A percentile compares a stretch with the other conserved stretches of the same genome.
Evolutionary conservation across 2,797 vertebrate species (phyloP).

Genomic region (Diplodus sargus): DNA sequence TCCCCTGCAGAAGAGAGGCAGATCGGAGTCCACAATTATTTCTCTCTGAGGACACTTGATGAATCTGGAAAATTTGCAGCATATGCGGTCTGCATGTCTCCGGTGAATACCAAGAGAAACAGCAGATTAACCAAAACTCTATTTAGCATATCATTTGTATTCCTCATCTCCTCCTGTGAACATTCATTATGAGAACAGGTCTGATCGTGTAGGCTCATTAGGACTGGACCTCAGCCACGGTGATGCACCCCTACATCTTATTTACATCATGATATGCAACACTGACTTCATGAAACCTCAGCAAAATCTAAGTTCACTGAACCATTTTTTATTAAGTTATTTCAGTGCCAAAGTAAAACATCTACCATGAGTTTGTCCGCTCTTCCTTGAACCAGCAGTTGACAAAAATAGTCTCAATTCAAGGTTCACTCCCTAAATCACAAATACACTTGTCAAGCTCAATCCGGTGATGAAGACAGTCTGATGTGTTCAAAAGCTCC

Average conservation of each 20-base stretch:
- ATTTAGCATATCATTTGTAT: neutral
- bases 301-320: neutral
- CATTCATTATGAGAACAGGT: neutral
- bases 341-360: neutral
- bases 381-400: neutral
- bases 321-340: neutral
- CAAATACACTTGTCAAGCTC: neutral
- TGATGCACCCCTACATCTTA: neutral
- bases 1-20: neutral
- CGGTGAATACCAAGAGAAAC: neutral
- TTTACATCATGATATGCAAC: neutral
- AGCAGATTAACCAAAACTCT: neutral
- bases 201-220: neutral
- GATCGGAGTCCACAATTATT: neutral
- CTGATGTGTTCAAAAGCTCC: no score
- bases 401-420: neutral
- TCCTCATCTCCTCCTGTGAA: neutral
- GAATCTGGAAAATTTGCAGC: neutral
- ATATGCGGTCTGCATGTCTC: neutral
- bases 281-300: neutral
- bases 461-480: neutral
- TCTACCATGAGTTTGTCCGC: neutral
- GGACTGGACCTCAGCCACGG: neutral
- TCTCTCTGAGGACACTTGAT: neutral
- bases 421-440: neutral